Base-by-base conservation (phyloP, 2,888 invertebrate genomes). In the Crioceris asparagi region DNA sequence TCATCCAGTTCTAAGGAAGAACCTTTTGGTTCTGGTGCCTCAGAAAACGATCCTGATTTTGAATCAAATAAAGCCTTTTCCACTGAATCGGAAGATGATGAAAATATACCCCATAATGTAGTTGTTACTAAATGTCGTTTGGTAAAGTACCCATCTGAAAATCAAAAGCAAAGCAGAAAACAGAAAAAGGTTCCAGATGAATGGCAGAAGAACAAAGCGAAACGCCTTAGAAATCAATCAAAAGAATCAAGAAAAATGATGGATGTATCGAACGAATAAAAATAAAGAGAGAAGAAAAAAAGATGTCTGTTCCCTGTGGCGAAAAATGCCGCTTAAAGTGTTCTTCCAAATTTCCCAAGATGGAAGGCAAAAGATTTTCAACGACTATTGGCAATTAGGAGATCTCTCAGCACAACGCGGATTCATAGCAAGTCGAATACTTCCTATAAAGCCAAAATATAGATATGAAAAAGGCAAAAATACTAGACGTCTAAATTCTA, bases 261-360 rank as follows among this genome's bases (percentile, higher is more conserved):
- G 26, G 26, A 26, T 11, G 11, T 12, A 26, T 12, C 7, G 12
- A 26, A 26, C 3, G 26, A 26, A 26, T 26, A n/a, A 33, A 33
- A 23, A 15, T 23, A 5, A 12, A 3, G 33, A 14, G 5, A 11
- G 33, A 12, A 12, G 25, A 10, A 23, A 33, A 15, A 21, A 21
- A 21, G 3, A 4, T 33, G 2, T 11, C 14, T 5, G 15, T 25
- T 4, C 12, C 23, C 4, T 33, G 33, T 15, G 15, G 10, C 7
- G 32, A 32, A n/a, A 32, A 32, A 21, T 21, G 32, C 19, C 18
- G 32, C 3, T 32, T 32, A n/a, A 33, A 33, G 5, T 33, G 33
- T 10, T 10, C 23, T 12, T 23, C 2, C 4, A 33, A 23, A 33
- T 33, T 4, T 2, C 33, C 6, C 23, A 33, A 21, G 25, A 23